Conservation (phyloP, 37 sponge, comb jelly and placozoan genomes). For the Agelas oroides region DNA sequence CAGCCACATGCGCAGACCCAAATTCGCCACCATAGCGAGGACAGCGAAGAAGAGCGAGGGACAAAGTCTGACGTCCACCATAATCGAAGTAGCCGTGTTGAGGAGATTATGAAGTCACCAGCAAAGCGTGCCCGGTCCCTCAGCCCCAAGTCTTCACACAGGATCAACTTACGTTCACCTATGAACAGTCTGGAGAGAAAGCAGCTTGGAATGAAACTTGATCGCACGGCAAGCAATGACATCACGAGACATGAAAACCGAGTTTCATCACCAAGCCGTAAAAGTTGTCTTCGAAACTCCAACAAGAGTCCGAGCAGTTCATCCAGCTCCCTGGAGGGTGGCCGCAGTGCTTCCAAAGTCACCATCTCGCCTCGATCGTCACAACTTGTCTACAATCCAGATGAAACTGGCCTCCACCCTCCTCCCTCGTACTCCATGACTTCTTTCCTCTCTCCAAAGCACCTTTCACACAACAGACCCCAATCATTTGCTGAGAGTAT, state of each 20-base stretch:
- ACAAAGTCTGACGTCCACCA: too few species aligned
- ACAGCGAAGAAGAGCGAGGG: too few species aligned
- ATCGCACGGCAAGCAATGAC: slow-evolving; percentile 3
- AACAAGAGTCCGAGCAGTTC: background rate
- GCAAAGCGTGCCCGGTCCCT: slow-evolving; percentile 65
- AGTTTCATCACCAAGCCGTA: too few species aligned
- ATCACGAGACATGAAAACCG: slow-evolving; percentile 1
- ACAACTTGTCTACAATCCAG: slow-evolving; percentile 36
- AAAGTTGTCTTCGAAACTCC: slow-evolving; percentile 19
- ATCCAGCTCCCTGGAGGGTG: slow-evolving; percentile 1
- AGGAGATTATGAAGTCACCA: too few species aligned
- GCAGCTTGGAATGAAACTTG: background rate
- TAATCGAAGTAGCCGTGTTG: too few species aligned
- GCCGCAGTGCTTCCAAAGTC: slow-evolving; percentile 11
- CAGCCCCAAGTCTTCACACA: slow-evolving; percentile 63
- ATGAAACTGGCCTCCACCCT: slow-evolving; percentile 10
- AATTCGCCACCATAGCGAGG: too few species aligned
- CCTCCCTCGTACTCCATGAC: background rate
- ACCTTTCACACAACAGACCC: slow-evolving; percentile 20
- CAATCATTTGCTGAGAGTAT: slow-evolving; percentile 15
- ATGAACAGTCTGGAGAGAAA: too few species aligned
- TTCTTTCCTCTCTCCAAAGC: background rate
- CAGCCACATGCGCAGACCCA: too few species aligned
- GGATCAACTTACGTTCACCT: background rate
- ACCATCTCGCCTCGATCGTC: slow-evolving; percentile 56